These are phyloP conservation scores for Microchrysa polita DNA, from an alignment of 2,888 invertebrate species.

Conservation along the genomic window DNA sequence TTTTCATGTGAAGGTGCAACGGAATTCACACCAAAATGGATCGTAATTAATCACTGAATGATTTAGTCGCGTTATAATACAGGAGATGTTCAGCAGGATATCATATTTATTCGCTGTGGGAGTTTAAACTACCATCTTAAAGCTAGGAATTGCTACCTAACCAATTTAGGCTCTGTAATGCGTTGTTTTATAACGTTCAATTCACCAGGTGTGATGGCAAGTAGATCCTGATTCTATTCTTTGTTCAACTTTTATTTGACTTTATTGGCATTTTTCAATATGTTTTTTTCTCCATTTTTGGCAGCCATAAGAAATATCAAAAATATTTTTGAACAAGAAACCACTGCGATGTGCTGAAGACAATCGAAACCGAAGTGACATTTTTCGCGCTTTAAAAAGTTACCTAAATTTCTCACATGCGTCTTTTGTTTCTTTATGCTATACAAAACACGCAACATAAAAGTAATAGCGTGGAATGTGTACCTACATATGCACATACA, in stretches of 20 bases:
- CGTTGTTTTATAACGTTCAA: too few relatives aligned
- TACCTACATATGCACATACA: too few relatives aligned
- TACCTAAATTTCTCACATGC: conserved; percentile 46
- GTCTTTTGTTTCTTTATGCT: conserved; percentile 30
- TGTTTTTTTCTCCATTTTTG: conserved; percentile 22
- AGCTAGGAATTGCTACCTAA: too few relatives aligned
- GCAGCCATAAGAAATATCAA: conserved; percentile 34
- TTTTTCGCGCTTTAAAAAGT: conserved; percentile 52
- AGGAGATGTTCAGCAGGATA: conserved; percentile 33
- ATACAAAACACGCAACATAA: neutral
- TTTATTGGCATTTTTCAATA: conserved; percentile 33
- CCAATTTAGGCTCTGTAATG: too few relatives aligned
- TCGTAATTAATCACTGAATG: conserved; percentile 28
- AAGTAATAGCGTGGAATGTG: conserved; percentile 27
- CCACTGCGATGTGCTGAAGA: conserved; percentile 30
- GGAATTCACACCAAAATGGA: neutral
- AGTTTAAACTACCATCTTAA: too few relatives aligned
- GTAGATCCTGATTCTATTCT: too few relatives aligned
- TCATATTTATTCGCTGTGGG: too few relatives aligned
- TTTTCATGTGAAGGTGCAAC: too few relatives aligned
- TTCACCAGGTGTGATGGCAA: too few relatives aligned
- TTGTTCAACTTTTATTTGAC: neutral
- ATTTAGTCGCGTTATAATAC: conserved; percentile 31
- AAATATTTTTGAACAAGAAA: conserved; percentile 43
- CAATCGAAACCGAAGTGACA: conserved; percentile 50